Base-by-base conservation (phyloP, 2,888 invertebrate genomes). In the Mycalesis mineus region DNA sequence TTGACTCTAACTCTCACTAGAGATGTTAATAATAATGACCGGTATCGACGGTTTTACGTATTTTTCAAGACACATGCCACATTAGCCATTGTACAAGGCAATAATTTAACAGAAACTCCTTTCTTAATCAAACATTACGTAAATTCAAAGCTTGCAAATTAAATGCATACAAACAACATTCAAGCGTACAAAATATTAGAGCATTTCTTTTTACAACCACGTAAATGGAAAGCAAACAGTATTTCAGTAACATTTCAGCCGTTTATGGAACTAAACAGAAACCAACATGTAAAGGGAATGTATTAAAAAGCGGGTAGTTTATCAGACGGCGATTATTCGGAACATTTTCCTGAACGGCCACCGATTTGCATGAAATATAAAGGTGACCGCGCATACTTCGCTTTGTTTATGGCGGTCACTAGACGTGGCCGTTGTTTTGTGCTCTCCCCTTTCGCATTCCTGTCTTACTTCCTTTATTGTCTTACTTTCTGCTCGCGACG, bases 331-430 rank as follows among this genome's bases (percentile, higher is more conserved):
- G 62, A 64, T 62, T 65, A 63, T 63, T 60, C 58, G 55, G 55
- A 65, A 64, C 64, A 61, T 68, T 67, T 62, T 63, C 63, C 64
- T 67, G 56, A 58, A 65, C 58, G 56, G 58, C 53, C 60, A 66
- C 56, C 76, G 78, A 88, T 88, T 88, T 88, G 84, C 88, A 88
- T 88, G 86, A 88, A 84, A 88, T 88, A 88, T 88, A 88, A 89
- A 88, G 88, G 88, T 85, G 82, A 78, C 84, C 84, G 80, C 85
- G 78, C 84, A 88, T 85, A 88, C 86, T 86, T 85, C 71, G 68
- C 72, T 73, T 86, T 87, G 88, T 88, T 88, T 88, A 88, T 85
- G 72, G 83, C 88, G 88, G 88, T 87, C 87, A 84, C 76, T 68
- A 72, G 68, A 73, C 51, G 55, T 54, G 47, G 53, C 42, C 66